Conservation (phyloP, 1,140 invertebrate genomes). For the Pollicipes pollicipes region DNA sequence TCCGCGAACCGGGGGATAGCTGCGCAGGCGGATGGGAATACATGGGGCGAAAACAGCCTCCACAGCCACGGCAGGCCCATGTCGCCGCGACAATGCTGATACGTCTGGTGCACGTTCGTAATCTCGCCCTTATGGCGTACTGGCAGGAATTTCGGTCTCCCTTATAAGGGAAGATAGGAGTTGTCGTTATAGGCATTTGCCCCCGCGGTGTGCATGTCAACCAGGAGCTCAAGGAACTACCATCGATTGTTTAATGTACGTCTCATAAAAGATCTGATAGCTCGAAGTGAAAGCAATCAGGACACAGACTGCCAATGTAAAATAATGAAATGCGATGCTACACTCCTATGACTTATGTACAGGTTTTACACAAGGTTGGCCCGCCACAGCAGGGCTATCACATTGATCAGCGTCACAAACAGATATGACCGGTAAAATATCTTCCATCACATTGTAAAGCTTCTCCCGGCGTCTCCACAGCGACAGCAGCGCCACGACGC, state of each 20-base stretch:
- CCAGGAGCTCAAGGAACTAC: too few relatives aligned
- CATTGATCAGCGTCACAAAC: not conserved
- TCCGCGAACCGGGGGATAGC: too few relatives aligned
- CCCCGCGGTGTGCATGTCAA: too few relatives aligned
- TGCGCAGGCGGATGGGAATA: too few relatives aligned
- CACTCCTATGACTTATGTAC: not conserved
- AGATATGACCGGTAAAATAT: slow-evolving; percentile 2
- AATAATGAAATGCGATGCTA: not conserved
- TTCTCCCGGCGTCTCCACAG: not conserved
- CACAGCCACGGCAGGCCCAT: too few relatives aligned
- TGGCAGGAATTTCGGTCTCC: not conserved
- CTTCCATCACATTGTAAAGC: slow-evolving; percentile 1
- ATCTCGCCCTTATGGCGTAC: too few relatives aligned
- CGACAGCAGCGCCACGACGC: not conserved
- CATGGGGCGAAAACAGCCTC: too few relatives aligned
- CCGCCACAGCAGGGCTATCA: not conserved
- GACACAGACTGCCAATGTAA: not conserved
- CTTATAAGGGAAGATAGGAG: not conserved
- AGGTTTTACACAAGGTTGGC: not conserved
- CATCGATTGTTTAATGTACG: too few relatives aligned
- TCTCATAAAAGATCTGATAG: too few relatives aligned
- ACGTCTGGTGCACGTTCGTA: too few relatives aligned
- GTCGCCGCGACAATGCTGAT: too few relatives aligned
- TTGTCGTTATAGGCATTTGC: not conserved
- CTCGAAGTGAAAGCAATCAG: too few relatives aligned